Conservation (phyloP, 2,113 vertebrate genomes). For the Agapornis roseicollis region DNA sequence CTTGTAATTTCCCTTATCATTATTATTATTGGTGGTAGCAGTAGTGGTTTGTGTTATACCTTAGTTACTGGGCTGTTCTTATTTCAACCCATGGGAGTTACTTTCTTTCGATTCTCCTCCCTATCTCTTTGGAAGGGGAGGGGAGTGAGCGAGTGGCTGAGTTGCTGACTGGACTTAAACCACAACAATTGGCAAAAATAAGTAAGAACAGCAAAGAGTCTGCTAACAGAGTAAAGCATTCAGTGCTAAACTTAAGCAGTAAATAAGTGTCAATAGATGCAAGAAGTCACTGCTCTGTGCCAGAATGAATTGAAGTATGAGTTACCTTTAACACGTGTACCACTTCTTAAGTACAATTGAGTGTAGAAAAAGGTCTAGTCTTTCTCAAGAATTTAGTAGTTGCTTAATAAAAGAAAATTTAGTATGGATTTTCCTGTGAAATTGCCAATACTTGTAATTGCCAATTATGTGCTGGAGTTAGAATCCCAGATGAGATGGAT, state of each 20-base stretch:
- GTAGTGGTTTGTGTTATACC: too few relatives aligned
- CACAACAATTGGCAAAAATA: background rate
- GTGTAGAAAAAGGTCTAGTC: background rate
- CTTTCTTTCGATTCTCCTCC: too few relatives aligned
- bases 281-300: background rate
- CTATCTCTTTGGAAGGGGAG: too few relatives aligned
- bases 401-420: background rate
- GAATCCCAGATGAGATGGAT: background rate
- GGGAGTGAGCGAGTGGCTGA: too few relatives aligned
- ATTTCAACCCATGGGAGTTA: too few relatives aligned
- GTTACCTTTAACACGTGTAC: background rate
- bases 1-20: too few relatives aligned
- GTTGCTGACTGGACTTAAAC: too few relatives aligned
- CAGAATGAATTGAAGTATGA: background rate
- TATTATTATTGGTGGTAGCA: too few relatives aligned
- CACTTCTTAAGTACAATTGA: background rate
- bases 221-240: background rate
- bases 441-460: background rate
- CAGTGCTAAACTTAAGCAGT: background rate
- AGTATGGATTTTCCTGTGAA: background rate
- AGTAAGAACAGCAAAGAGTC: background rate
- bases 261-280: background rate
- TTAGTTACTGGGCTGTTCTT: too few relatives aligned
- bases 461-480: background rate
- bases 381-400: background rate